Evolutionary conservation across 2,797 vertebrate species (phyloP).

Genomic region (Cichlasoma orientale): DNA sequence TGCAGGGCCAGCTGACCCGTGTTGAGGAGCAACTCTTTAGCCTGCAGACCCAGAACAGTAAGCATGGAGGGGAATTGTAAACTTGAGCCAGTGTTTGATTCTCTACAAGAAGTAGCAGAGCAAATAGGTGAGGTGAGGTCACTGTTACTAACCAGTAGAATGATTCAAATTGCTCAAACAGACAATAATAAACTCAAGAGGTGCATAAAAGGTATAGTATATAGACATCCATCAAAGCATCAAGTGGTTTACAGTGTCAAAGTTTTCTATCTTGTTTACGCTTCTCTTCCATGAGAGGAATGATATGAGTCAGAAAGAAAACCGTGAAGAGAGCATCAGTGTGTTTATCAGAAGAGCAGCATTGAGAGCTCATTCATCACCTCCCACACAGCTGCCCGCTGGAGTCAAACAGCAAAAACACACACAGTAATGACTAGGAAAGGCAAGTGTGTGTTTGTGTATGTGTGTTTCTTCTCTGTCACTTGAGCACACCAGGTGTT

Average conservation of each 20-base stretch:
- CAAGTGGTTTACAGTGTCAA: constrained; percentile 12
- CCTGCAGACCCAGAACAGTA: constrained; percentile 90
- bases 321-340: constrained; percentile 19
- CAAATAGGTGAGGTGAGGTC: background rate
- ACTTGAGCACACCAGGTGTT: constrained; percentile 68
- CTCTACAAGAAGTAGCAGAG: background rate
- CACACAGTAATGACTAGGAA: constrained; percentile 40
- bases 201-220: background rate
- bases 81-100: background rate
- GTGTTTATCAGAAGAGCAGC: constrained; percentile 52
- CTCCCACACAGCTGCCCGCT: constrained; percentile 78
- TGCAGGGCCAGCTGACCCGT: constrained; percentile 89
- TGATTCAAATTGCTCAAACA: background rate
- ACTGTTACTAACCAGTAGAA: background rate
- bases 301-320: constrained; percentile 27
- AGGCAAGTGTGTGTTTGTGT: constrained; percentile 20
- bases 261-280: constrained; percentile 31
- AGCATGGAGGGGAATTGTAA: constrained; percentile 17
- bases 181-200: background rate
- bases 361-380: constrained; percentile 72
- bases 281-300: constrained; percentile 29
- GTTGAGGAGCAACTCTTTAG: constrained; percentile 91
- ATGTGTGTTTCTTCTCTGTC: constrained; percentile 15
- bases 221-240: constrained; percentile 13
- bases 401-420: constrained; percentile 59